These are phyloP conservation scores for Athripsodes cinereus DNA, from an alignment of 2,888 invertebrate species.

Conservation along the genomic window DNA sequence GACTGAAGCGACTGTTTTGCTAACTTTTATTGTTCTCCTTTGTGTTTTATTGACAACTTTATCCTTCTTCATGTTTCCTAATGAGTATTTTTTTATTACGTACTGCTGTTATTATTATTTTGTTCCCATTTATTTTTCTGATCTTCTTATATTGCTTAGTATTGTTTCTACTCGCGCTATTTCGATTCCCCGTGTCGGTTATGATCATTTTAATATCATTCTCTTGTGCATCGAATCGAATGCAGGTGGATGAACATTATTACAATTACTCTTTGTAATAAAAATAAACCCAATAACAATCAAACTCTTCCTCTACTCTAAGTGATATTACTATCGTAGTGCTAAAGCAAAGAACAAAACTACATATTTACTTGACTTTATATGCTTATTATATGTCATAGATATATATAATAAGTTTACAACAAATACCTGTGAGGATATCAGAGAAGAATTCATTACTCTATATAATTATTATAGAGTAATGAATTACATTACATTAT, in stretches of 20 bases:
- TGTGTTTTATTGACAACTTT: conserved; percentile 9
- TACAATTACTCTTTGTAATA: too few species aligned
- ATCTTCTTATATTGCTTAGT: not conserved
- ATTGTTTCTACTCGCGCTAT: not conserved
- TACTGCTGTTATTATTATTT: not conserved
- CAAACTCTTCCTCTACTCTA: too few species aligned
- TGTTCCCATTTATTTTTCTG: not conserved
- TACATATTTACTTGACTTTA: too few species aligned
- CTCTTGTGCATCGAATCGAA: not conserved
- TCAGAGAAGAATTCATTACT: too few species aligned
- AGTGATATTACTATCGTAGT: too few species aligned
- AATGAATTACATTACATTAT: too few species aligned
- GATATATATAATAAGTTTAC: too few species aligned
- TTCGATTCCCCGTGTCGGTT: not conserved
- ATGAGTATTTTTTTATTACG: conserved; percentile 6
- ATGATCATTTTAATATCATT: not conserved
- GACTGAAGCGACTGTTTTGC: conserved; percentile 18
- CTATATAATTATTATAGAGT: too few species aligned
- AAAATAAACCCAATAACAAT: too few species aligned
- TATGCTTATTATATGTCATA: too few species aligned
- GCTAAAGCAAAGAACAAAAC: too few species aligned
- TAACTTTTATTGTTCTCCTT: conserved; percentile 15
- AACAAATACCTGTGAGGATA: too few species aligned
- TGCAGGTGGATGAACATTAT: not conserved
- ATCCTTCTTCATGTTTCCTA: not conserved